Evolutionary conservation across 23 tunicate genomes (phyloP).

Genomic region (Pegea sp.): DNA sequence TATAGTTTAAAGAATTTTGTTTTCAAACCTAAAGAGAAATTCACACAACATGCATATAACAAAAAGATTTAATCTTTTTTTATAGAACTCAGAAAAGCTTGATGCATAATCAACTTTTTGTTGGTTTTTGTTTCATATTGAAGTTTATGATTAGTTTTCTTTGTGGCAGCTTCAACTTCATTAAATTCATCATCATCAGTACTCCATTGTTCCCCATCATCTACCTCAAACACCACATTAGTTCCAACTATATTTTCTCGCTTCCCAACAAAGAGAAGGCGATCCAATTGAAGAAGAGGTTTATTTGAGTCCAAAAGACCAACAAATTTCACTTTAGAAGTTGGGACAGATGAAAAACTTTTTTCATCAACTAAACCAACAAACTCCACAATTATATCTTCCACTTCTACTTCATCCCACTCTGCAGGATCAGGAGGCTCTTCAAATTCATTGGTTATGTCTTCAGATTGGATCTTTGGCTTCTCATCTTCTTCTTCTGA

Average conservation of each 20-base stretch:
- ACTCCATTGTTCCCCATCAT: not conserved
- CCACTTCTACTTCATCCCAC: conserved; percentile 75
- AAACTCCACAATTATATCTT: conserved; percentile 25
- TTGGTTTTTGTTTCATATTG: no score
- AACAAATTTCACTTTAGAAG: conserved; percentile 19
- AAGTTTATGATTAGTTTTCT: no score
- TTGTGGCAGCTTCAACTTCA: not conserved
- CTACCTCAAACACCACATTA: conserved; percentile 27
- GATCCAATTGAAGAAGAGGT: conserved; percentile 48
- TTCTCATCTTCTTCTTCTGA: not conserved
- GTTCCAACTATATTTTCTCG: conserved; percentile 51
- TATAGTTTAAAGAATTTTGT: no score
- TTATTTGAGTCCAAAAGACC: conserved; percentile 39
- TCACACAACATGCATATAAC: no score
- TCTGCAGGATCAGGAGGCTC: conserved; percentile 22
- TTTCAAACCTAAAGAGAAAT: no score
- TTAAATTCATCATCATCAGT: not conserved
- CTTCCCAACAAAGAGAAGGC: conserved; percentile 25
- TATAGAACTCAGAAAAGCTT: no score
- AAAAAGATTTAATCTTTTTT: no score
- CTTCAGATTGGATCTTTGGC: not conserved
- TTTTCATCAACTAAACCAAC: conserved; percentile 24
- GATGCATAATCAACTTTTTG: no score
- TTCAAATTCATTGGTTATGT: not conserved
- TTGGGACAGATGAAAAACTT: conserved; percentile 10